Evolutionary conservation across 2,113 vertebrate species (phyloP).

Genomic region (Tretioscincus oriximinensis): DNA sequence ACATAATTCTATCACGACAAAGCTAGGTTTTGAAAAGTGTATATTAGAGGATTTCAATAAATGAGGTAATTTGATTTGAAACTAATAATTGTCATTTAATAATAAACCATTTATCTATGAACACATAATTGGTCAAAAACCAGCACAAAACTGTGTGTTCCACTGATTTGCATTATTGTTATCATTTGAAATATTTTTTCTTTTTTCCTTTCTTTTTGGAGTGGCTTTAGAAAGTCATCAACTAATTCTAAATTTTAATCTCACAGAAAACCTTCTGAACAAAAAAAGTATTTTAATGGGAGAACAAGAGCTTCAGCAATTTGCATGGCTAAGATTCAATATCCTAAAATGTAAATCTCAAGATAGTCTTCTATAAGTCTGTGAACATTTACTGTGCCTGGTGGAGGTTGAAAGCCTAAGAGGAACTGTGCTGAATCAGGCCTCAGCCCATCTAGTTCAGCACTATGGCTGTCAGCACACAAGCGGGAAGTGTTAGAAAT

Average conservation of each 20-base stretch:
- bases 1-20: slow-evolving; percentile 46
- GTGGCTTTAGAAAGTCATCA: background rate
- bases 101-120: slow-evolving; percentile 23
- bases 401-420: background rate
- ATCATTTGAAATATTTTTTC: background rate
- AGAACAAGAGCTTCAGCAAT: background rate
- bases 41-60: slow-evolving; percentile 25
- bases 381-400: slow-evolving; percentile 7
- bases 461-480: too few relatives aligned
- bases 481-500: too few relatives aligned
- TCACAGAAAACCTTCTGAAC: background rate
- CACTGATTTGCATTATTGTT: background rate
- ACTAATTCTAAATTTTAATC: background rate
- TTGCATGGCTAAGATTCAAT: slow-evolving; percentile 23
- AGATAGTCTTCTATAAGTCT: background rate
- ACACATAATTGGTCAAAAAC: background rate
- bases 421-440: too few relatives aligned
- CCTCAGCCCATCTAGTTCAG: too few relatives aligned
- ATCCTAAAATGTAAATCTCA: slow-evolving; percentile 8
- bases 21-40: slow-evolving; percentile 29
- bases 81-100: slow-evolving; percentile 18
- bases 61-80: background rate
- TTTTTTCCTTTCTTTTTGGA: background rate
- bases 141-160: background rate
- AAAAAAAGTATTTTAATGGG: background rate